Percentiles rank a stretch among this genome's conserved stretches.
These are phyloP conservation scores for Hirtodrosophila confusa DNA, from an alignment of 2,888 invertebrate genomes.

Conservation along the genomic window DNA sequence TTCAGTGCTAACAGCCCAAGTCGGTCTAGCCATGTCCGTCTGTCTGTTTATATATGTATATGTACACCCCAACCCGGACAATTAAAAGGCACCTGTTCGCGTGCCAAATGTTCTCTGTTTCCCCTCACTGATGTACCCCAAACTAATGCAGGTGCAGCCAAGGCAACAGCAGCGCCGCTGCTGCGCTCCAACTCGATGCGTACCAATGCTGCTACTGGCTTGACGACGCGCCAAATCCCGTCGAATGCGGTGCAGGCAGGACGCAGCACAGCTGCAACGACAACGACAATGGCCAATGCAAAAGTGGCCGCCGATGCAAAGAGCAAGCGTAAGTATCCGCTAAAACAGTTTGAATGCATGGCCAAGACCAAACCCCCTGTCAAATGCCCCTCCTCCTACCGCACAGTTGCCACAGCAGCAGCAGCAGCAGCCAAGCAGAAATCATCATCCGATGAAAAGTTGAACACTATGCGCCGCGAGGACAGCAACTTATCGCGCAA, in stretches of 20 bases:
- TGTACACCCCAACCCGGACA: too few species aligned
- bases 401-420: slow-evolving; percentile 10
- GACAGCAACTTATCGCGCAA: slow-evolving; percentile 82
- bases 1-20: too few species aligned
- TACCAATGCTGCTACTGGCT: slow-evolving; percentile 19
- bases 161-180: slow-evolving; percentile 25
- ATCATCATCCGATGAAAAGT: slow-evolving; percentile 41
- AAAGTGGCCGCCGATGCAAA: slow-evolving; percentile 62
- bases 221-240: slow-evolving; percentile 44
- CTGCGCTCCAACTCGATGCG: slow-evolving; percentile 80
- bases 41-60: too few species aligned
- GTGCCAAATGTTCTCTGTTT: too few species aligned
- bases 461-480: slow-evolving; percentile 76
- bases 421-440: slow-evolving; percentile 38
- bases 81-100: too few species aligned
- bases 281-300: slow-evolving; percentile 70
- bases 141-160: slow-evolving; percentile 7
- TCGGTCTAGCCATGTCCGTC: too few species aligned
- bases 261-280: slow-evolving; percentile 20
- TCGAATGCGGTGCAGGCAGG: slow-evolving; percentile 31
- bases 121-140: too few species aligned
- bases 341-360: background rate
- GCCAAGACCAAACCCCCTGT: slow-evolving; percentile 8
- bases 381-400: background rate
- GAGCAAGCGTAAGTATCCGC: slow-evolving; percentile 49